A percentile compares a stretch with the other conserved stretches of the same genome.
Conservation (phyloP, 2,888 invertebrate species). For the Helleia helle region DNA sequence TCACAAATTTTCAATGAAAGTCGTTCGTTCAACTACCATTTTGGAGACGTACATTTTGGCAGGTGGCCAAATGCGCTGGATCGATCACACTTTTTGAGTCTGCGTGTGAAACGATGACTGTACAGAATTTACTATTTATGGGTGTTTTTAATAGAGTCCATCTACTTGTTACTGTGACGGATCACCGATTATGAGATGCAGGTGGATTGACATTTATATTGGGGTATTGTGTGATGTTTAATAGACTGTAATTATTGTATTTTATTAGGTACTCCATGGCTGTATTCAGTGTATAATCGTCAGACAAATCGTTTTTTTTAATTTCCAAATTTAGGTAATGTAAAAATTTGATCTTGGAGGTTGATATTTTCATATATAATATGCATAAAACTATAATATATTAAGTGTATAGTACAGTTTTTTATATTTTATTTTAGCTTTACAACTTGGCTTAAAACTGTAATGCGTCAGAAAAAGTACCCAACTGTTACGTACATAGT, state of each 20-base stretch:
- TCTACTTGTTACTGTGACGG: neutral
- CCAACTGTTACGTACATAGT: slow-evolving; percentile 1
- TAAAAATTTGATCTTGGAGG: too few relatives aligned
- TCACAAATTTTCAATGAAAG: slow-evolving; percentile 23
- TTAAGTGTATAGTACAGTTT: too few relatives aligned
- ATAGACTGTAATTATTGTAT: neutral
- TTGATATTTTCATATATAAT: too few relatives aligned
- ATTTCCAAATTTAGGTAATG: too few relatives aligned
- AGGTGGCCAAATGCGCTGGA: slow-evolving; percentile 55
- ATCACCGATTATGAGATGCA: slow-evolving; percentile 10
- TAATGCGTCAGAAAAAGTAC: neutral
- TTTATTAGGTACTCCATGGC: too few relatives aligned
- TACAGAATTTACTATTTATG: slow-evolving; percentile 27
- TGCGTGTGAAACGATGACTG: slow-evolving; percentile 45
- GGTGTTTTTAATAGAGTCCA: neutral
- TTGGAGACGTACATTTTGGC: slow-evolving; percentile 56
- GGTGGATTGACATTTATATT: slow-evolving; percentile 12
- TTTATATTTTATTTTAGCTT: too few relatives aligned
- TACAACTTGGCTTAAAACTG: too few relatives aligned
- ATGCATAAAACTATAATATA: too few relatives aligned
- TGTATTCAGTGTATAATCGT: too few relatives aligned
- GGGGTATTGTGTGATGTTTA: slow-evolving; percentile 1
- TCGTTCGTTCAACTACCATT: slow-evolving; percentile 27
- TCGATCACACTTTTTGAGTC: slow-evolving; percentile 54
- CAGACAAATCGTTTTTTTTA: too few relatives aligned